Conservation (phyloP, 2,113 vertebrate genomes). For the Aviceda subcristata region DNA sequence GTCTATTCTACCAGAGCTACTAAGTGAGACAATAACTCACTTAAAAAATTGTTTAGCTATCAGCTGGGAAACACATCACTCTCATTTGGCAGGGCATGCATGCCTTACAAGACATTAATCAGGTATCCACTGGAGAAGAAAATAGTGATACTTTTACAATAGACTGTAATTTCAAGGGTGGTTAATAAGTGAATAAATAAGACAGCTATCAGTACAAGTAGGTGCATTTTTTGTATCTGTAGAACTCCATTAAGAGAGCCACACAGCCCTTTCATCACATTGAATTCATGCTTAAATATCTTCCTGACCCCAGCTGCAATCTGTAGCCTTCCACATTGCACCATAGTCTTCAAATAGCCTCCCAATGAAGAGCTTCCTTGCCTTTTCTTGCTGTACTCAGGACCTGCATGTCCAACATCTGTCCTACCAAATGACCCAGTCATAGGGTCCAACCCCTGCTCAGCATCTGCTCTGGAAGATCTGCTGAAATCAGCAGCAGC, state of each 20-base stretch:
- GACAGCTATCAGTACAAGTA: background rate
- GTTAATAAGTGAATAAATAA: slow-evolving; percentile 42
- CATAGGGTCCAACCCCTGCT: background rate
- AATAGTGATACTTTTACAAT: slow-evolving; percentile 13
- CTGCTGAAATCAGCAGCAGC: background rate
- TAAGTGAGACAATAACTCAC: background rate
- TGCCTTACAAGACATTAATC: slow-evolving; percentile 9
- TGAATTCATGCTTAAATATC: background rate
- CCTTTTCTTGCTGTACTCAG: background rate
- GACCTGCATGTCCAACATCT: background rate
- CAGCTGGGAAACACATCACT: background rate
- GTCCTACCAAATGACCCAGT: background rate
- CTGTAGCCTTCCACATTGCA: background rate
- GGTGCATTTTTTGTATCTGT: background rate
- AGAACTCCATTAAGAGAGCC: background rate
- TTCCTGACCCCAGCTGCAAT: background rate
- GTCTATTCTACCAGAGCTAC: background rate
- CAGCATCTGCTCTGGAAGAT: background rate
- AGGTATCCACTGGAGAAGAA: slow-evolving; percentile 1
- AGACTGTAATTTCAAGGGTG: slow-evolving; percentile 29
- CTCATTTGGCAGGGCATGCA: background rate
- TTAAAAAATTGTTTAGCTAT: slow-evolving; percentile 7
- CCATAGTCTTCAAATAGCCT: background rate
- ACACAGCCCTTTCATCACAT: background rate
- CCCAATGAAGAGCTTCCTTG: background rate